phyloP scores from a whole-genome alignment of 2,797 vertebrate genomes.

The Babyrousa celebensis region DNA sequence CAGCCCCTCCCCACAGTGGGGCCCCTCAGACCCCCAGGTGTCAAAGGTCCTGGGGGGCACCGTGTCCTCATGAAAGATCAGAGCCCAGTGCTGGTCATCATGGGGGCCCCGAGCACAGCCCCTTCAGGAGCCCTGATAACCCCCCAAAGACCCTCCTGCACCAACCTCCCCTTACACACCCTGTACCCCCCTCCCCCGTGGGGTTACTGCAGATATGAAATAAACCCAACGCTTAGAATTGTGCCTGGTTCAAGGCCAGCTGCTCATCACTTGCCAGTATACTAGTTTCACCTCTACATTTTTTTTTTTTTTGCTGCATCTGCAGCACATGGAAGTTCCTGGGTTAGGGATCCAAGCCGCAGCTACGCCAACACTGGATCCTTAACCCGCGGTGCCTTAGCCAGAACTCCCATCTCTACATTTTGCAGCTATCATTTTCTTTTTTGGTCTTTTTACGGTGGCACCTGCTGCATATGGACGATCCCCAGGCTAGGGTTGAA shows the following conservation, averaged over 20 bases:
- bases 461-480: too few relatives aligned
- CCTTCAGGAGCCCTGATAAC: background rate
- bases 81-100: constrained; percentile 65
- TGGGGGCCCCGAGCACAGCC: background rate
- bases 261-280: background rate
- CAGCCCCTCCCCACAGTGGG: background rate
- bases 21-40: constrained; percentile 66
- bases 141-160: too few relatives aligned
- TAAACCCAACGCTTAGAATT: background rate
- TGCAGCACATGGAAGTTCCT: too few relatives aligned
- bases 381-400: too few relatives aligned
- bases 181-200: background rate
- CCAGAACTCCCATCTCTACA: background rate
- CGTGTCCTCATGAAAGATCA: background rate
- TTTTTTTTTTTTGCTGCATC: too few relatives aligned
- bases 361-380: too few relatives aligned
- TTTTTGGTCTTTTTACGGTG: too few relatives aligned
- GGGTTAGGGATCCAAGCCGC: too few relatives aligned
- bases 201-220: background rate
- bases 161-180: background rate
- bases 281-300: too few relatives aligned
- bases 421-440: fast-evolving
- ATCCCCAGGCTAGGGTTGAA: too few relatives aligned
- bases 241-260: fast-evolving
- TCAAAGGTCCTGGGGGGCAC: constrained; percentile 77